These are phyloP conservation scores for Rugalucina vietnamica DNA, from an alignment of 2,888 invertebrate species.

Conservation along the genomic window DNA sequence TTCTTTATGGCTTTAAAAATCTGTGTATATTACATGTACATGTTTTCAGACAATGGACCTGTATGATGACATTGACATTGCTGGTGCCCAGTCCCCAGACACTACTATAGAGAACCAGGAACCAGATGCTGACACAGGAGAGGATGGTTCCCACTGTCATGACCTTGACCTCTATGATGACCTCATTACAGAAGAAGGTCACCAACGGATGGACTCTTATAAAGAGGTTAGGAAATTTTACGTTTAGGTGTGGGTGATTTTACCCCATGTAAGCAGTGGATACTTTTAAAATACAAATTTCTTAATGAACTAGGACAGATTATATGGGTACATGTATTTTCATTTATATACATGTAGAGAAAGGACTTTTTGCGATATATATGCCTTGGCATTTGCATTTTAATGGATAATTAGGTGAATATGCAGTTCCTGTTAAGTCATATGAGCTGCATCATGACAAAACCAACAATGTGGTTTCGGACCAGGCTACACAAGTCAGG, in stretches of 20 bases:
- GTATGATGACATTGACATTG: not conserved
- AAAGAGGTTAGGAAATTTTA: slow-evolving; percentile 44
- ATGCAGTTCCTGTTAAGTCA: no score
- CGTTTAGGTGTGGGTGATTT: not conserved
- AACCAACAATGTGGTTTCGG: no score
- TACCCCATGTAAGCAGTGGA: not conserved
- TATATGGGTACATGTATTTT: no score
- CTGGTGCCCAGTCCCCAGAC: not conserved
- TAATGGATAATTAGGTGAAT: no score
- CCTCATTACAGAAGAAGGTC: slow-evolving; percentile 52
- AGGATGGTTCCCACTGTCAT: not conserved
- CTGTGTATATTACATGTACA: not conserved
- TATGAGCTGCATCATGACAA: no score
- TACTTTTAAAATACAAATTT: no score
- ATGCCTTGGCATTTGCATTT: no score
- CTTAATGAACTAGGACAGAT: no score
- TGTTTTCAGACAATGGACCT: not conserved
- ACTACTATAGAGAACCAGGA: not conserved
- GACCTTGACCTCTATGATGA: slow-evolving; percentile 68
- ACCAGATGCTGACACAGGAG: not conserved
- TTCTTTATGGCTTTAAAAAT: not conserved
- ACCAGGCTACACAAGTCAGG: no score
- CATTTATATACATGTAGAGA: no score
- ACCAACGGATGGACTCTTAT: slow-evolving; percentile 39
- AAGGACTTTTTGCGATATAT: no score